Base-by-base conservation (phyloP, 2,797 vertebrate species). In the Heterohyrax brucei region DNA sequence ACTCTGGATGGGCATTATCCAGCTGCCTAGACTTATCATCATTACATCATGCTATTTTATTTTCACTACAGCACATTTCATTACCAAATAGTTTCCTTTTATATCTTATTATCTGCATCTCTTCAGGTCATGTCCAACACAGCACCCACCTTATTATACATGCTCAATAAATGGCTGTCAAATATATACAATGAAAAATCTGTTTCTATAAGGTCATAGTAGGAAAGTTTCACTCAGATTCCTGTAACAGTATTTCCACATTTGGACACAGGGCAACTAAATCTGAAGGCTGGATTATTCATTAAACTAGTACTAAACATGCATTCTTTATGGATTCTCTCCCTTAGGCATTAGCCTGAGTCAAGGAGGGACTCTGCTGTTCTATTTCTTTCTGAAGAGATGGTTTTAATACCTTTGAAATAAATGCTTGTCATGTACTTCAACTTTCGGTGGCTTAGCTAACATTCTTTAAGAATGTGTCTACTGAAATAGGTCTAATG, bases 341-440 rank as follows among this genome's bases (percentile, higher is more conserved):
- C 46, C 10, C 28, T 91, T 39, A 72, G 56, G 61, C 10, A 21
- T 33, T 50, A 50, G 70, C 24, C 22, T 81, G 50, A 53, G 87
- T 92, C 30, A 61, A 19, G 19, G 10, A 8, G 2, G 7, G 24
- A 14, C 10, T 78, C 44, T 82, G 4, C 1, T 81, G 4, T 18
- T 83, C 18, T 19, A 26, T 75, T 76, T 50, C 75, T 92, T 88
- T 77, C 44, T 77, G 26, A 86, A 84, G 22, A 81, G 12, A 66
- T 30, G 12, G 75, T 50, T 89, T 24, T 62, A 44, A 83, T 56
- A 30, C 22, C 84, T 95, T 64, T 44, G 53, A 93, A 94, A 92
- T 81, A 89, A 75, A 87, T 80, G 56, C 10, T 13, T 92, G 1
- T 73, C 46, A 86, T 64, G 89, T 4, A 83, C 44, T 50, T 96